Evolutionary conservation across 64 coral and sea anemone species (phyloP).

Genomic region (Stichodactyla helianthus): DNA sequence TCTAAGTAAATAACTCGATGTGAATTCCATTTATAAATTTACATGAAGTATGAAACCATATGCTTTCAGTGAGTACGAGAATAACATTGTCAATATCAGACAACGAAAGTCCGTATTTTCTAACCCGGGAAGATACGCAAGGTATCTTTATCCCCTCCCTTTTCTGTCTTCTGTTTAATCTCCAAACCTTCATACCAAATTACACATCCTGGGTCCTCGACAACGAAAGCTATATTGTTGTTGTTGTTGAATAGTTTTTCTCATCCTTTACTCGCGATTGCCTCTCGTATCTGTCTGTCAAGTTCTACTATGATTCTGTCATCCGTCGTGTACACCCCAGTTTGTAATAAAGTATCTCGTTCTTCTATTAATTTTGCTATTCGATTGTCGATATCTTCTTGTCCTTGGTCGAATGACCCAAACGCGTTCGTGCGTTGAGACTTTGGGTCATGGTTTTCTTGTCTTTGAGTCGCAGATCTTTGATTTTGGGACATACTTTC

Average conservation of each 20-base stretch:
- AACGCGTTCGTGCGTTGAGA: constrained; percentile 10
- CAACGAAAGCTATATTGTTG: too few species aligned
- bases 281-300: constrained; percentile 90
- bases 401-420: constrained; percentile 40
- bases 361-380: constrained; percentile 97
- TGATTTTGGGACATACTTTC: background rate
- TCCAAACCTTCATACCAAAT: too few species aligned
- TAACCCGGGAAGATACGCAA: too few species aligned
- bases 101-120: too few species aligned
- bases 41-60: too few species aligned
- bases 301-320: constrained; percentile 97
- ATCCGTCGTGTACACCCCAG: constrained; percentile 90
- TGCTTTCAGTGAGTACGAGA: too few species aligned
- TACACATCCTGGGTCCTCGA: too few species aligned
- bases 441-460: background rate
- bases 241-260: background rate
- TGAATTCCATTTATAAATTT: too few species aligned
- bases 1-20: too few species aligned
- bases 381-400: constrained; percentile 74
- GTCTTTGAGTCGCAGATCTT: background rate
- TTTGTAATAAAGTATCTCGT: constrained; percentile 92
- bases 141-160: too few species aligned
- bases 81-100: too few species aligned
- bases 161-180: too few species aligned
- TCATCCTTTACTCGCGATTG: constrained; percentile 88